phyloP scores from a whole-genome alignment of 2,888 invertebrate genomes.

The Trissolcus japonicus region DNA sequence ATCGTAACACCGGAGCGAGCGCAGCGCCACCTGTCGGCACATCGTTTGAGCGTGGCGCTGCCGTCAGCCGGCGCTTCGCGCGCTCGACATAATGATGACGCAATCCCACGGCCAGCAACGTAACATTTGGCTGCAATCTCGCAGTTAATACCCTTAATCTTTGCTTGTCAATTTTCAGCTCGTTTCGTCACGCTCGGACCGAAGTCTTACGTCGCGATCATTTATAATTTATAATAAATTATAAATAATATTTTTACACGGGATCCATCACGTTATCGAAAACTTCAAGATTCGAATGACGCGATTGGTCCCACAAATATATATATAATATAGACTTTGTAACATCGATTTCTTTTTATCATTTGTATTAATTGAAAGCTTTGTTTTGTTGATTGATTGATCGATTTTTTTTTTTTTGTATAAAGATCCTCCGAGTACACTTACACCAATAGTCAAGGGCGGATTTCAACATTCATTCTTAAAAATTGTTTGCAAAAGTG shows the following conservation, averaged over 20 bases:
- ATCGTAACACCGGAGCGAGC: conserved; percentile 66
- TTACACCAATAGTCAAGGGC: conserved; percentile 56
- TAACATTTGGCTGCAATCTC: conserved; percentile 19
- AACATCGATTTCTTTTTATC: conserved; percentile 64
- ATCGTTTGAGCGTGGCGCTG: conserved; percentile 61
- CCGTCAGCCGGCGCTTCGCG: conserved; percentile 28
- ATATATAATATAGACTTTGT: conserved; percentile 65
- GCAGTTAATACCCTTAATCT: conserved; percentile 2
- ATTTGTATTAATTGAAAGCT: conserved; percentile 46
- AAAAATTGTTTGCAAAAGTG: background rate
- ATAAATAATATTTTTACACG: conserved; percentile 58
- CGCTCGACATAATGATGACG: conserved; percentile 43
- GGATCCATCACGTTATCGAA: conserved; percentile 9
- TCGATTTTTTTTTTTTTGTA: conserved; percentile 39
- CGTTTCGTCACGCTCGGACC: conserved; percentile 35
- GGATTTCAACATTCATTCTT: background rate
- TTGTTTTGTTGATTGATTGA: conserved; percentile 46
- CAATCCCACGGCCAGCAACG: conserved; percentile 36
- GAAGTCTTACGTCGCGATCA: conserved; percentile 58
- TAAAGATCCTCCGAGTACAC: conserved; percentile 55
- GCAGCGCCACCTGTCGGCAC: conserved; percentile 36
- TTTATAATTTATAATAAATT: conserved; percentile 20
- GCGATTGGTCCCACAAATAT: conserved; percentile 44
- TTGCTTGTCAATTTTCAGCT: background rate
- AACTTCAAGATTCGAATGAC: background rate